Percentiles rank a stretch among this genome's conserved stretches.
Evolutionary conservation across 1,140 invertebrate genomes (phyloP).

Genomic region (Drosophila pandora): DNA sequence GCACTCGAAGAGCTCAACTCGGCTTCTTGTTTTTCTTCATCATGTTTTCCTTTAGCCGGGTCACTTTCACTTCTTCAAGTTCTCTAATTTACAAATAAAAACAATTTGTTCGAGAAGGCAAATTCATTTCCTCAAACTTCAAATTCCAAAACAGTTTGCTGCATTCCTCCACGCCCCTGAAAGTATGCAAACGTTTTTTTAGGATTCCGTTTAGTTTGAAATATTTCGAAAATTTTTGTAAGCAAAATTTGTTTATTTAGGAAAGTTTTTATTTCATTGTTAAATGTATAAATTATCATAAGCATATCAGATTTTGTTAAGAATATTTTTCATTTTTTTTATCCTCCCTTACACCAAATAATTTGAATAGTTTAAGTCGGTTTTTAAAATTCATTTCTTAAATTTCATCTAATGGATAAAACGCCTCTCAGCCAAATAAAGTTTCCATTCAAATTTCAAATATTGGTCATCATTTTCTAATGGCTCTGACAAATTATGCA

Average conservation of each 20-base stretch:
- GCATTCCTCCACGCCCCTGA: slow-evolving; percentile 22
- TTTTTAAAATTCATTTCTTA: slow-evolving; percentile 2
- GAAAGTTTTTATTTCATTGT: neutral
- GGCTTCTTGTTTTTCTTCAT: slow-evolving; percentile 16
- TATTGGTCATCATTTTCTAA: slow-evolving; percentile 24
- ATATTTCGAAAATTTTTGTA: slow-evolving; percentile 21
- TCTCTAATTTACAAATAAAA: slow-evolving; percentile 53
- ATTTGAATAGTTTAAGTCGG: neutral
- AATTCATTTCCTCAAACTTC: slow-evolving; percentile 24
- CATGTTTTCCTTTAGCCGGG: slow-evolving; percentile 27
- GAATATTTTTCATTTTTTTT: neutral
- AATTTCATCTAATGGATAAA: slow-evolving; percentile 11
- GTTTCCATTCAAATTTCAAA: slow-evolving; percentile 28
- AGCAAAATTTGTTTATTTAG: neutral
- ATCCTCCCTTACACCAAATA: neutral
- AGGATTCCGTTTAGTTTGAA: slow-evolving; percentile 11
- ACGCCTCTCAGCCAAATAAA: slow-evolving; percentile 16
- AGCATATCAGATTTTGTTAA: neutral
- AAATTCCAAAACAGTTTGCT: slow-evolving; percentile 18
- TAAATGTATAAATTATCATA: too few species aligned
- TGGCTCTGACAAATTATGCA: slow-evolving; percentile 23
- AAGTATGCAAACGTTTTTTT: slow-evolving; percentile 46
- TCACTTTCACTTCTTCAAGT: slow-evolving; percentile 37
- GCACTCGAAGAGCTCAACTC: slow-evolving; percentile 57
- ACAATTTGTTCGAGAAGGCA: slow-evolving; percentile 28